Evolutionary conservation across 2,113 vertebrate species (phyloP).

Genomic region (Talpa occidentalis): DNA sequence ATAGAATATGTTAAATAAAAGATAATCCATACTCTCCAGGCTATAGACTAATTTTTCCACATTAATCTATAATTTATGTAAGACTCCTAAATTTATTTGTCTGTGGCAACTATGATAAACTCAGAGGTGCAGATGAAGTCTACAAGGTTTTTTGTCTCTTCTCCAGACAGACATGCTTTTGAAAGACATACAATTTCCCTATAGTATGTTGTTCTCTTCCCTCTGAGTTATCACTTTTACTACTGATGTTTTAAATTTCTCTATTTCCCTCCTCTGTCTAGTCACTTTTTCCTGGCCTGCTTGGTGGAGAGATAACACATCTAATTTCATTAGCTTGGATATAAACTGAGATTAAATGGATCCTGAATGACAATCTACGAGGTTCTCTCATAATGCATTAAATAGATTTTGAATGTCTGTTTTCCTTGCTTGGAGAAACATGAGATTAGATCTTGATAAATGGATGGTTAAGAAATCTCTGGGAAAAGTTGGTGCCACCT

Average conservation of each 20-base stretch:
- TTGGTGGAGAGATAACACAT: not conserved
- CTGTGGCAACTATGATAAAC: not conserved
- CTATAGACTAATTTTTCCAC: not conserved
- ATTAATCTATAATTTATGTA: not conserved
- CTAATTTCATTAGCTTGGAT: not conserved
- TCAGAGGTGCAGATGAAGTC: not conserved
- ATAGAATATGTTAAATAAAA: not conserved
- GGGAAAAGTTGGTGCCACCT: not conserved
- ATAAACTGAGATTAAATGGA: not conserved
- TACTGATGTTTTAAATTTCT: not conserved
- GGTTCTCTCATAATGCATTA: not conserved
- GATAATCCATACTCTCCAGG: not conserved
- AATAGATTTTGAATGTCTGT: not conserved
- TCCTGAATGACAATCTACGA: not conserved
- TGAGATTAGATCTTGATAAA: not conserved
- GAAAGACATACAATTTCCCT: not conserved
- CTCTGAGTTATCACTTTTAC: not conserved
- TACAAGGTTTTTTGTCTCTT: not conserved
- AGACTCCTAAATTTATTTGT: not conserved
- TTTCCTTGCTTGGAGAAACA: not conserved
- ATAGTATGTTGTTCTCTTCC: not conserved
- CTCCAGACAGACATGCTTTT: not conserved
- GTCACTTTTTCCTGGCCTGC: not conserved
- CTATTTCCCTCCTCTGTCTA: not conserved
- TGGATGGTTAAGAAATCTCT: not conserved